phyloP scores from a whole-genome alignment of 2,797 vertebrate genomes.

The Thamnophis elegans region DNA sequence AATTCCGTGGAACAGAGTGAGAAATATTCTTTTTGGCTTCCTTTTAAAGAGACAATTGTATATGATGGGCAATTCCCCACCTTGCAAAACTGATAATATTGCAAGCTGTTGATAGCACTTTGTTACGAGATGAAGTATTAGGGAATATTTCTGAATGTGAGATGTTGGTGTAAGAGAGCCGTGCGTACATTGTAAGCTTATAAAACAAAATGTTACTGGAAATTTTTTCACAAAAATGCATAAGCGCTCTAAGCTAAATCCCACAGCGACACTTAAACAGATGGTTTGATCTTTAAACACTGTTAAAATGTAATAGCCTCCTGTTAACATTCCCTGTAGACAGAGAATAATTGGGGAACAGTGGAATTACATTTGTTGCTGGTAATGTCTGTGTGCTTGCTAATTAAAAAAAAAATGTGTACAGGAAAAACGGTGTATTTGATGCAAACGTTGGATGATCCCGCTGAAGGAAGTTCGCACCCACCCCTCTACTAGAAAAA shows the following conservation, averaged over 20 bases:
- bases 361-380: constrained; percentile 51
- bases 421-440: constrained; percentile 55
- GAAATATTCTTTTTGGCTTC: not conserved
- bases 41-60: not conserved
- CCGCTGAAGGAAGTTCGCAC: not conserved
- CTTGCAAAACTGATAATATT: not conserved
- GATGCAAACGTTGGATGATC: constrained; percentile 70
- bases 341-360: constrained; percentile 53
- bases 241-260: constrained; percentile 32
- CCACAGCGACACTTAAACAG: constrained; percentile 24
- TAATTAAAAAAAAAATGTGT: constrained; percentile 68
- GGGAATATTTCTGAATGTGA: not conserved
- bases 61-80: not conserved
- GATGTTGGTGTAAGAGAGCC: not conserved
- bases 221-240: constrained; percentile 22
- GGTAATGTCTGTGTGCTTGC: constrained; percentile 52
- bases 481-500: too few species aligned
- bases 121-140: not conserved
- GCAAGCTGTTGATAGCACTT: not conserved
- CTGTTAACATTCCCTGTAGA: constrained; percentile 50
- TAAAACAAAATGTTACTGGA: not conserved
- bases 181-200: not conserved
- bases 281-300: constrained; percentile 54
- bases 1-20: not conserved
- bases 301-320: constrained; percentile 38